These are phyloP conservation scores for Formicarius rufipectus DNA, from an alignment of 2,113 vertebrate genomes.

Conservation along the genomic window DNA sequence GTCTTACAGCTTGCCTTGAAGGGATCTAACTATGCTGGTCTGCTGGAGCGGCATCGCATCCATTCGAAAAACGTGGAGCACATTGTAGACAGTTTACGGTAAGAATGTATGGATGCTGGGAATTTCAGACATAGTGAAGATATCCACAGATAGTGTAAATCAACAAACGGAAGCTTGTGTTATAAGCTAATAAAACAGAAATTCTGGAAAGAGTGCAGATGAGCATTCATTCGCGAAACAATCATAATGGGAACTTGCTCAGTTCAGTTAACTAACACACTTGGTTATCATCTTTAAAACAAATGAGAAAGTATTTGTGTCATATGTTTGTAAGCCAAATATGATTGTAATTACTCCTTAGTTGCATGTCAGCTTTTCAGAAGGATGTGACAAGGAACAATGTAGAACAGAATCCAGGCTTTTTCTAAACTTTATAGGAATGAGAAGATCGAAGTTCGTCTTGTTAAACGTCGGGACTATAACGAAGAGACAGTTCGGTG, in stretches of 20 bases:
- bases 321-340: background rate
- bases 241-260: rapidly evolving
- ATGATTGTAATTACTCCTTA: background rate
- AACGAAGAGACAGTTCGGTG: slow-evolving; percentile 89
- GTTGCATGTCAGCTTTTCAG: background rate
- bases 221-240: background rate
- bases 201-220: background rate
- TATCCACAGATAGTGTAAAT: background rate
- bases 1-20: slow-evolving; percentile 89
- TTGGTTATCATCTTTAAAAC: background rate
- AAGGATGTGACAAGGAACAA: background rate
- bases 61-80: slow-evolving; percentile 91
- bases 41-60: slow-evolving; percentile 92
- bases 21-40: slow-evolving; percentile 94
- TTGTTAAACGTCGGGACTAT: slow-evolving; percentile 93
- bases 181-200: background rate
- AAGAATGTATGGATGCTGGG: slow-evolving; percentile 47
- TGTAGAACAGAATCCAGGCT: background rate
- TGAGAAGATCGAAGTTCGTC: slow-evolving; percentile 86
- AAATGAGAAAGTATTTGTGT: background rate
- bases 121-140: background rate
- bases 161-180: background rate
- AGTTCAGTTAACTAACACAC: background rate
- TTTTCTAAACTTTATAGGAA: slow-evolving; percentile 74
- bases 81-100: slow-evolving; percentile 88